phyloP scores from a whole-genome alignment of 2,888 invertebrate species.

The Idaea dimidiata region DNA sequence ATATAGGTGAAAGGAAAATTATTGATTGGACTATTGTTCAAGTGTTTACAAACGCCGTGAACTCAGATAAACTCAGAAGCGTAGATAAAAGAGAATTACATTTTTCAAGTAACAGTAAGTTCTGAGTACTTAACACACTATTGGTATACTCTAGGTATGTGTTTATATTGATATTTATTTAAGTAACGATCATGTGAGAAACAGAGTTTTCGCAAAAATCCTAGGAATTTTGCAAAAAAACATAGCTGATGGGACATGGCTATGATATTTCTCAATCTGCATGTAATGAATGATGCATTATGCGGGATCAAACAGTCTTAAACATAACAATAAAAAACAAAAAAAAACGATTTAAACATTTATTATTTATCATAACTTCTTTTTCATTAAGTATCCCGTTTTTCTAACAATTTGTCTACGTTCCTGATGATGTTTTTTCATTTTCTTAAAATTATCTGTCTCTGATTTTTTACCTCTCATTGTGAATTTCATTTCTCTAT shows the following conservation, averaged over 20 bases:
- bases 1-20: not conserved
- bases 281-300: not conserved
- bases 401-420: constrained; percentile 82
- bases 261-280: no score
- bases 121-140: not conserved
- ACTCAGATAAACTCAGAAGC: constrained; percentile 32
- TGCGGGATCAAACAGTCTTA: not conserved
- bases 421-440: constrained; percentile 85
- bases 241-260: no score
- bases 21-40: constrained; percentile 3
- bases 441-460: constrained; percentile 79
- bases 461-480: constrained; percentile 80
- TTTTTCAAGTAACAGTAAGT: not conserved
- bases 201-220: no score
- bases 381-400: constrained; percentile 67
- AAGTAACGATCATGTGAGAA: no score
- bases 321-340: not conserved
- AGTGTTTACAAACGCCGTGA: constrained; percentile 16
- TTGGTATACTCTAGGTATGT: no score
- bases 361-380: constrained; percentile 31
- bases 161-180: constrained; percentile 4
- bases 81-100: constrained; percentile 19
- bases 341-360: not conserved
- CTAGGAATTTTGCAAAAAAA: no score
- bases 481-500: constrained; percentile 89